Evolutionary conservation across 1,140 invertebrate species (phyloP).

Genomic region (Adelges cooleyi): DNA sequence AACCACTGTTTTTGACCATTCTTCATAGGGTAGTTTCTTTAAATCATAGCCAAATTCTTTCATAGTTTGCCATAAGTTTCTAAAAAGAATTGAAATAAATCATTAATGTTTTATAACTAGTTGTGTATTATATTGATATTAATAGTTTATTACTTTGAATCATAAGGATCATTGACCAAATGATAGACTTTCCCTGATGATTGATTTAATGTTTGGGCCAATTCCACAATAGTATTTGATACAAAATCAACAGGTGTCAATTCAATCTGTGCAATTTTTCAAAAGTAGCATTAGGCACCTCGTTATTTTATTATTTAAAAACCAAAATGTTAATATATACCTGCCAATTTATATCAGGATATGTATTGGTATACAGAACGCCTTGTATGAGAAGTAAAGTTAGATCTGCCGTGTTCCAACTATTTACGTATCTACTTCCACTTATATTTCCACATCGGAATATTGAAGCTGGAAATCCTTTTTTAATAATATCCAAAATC

Average conservation of each 20-base stretch:
- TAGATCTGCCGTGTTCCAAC: constrained; percentile 44
- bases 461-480: constrained; percentile 42
- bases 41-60: constrained; percentile 31
- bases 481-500: constrained; percentile 37
- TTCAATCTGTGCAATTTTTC: constrained; percentile 37
- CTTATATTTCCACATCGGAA: constrained; percentile 39
- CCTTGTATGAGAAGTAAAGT: constrained; percentile 42
- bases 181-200: constrained; percentile 41
- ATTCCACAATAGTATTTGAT: constrained; percentile 38
- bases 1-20: constrained; percentile 30
- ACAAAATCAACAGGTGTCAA: constrained; percentile 46
- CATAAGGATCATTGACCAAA: constrained; percentile 34
- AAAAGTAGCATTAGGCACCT: not conserved
- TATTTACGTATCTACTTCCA: constrained; percentile 38
- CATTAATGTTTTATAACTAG: not conserved
- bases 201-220: constrained; percentile 37
- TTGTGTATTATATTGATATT: not conserved
- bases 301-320: not conserved
- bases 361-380: constrained; percentile 37
- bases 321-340: constrained; percentile 6
- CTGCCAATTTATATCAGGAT: constrained; percentile 42
- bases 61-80: constrained; percentile 32
- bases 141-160: constrained; percentile 10
- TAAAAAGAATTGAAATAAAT: constrained; percentile 26
- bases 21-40: constrained; percentile 29